A percentile compares a stretch with the other conserved stretches of the same genome.
These are phyloP conservation scores for Coenonympha arcania DNA, from an alignment of 2,888 invertebrate species.

Conservation along the genomic window DNA sequence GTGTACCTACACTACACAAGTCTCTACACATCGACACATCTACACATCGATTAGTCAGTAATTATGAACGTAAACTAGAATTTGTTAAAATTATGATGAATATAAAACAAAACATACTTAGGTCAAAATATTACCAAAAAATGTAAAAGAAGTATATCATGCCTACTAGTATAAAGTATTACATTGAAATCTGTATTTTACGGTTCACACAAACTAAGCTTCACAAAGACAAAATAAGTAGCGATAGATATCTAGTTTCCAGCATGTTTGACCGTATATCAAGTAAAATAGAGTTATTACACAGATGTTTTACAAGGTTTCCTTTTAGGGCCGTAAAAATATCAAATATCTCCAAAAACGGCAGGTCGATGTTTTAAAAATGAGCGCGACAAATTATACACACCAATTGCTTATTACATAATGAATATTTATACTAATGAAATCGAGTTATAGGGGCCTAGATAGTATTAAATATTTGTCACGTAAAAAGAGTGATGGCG, in stretches of 20 bases:
- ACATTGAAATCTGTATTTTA: no score
- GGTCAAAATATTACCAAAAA: no score
- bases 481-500: no score
- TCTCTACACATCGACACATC: no score
- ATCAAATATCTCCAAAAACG: slow-evolving; percentile 5
- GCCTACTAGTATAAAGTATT: background rate
- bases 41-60: no score
- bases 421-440: slow-evolving; percentile 6
- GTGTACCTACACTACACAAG: no score
- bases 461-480: no score
- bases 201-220: no score
- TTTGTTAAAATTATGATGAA: no score
- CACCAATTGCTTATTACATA: slow-evolving; percentile 1
- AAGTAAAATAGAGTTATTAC: slow-evolving; percentile 8
- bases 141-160: no score
- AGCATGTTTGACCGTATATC: background rate
- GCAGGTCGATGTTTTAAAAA: background rate
- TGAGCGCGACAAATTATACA: slow-evolving; percentile 7
- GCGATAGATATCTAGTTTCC: background rate
- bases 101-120: no score
- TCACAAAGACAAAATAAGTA: background rate
- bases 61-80: no score
- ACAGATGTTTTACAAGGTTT: background rate
- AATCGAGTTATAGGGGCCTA: background rate
- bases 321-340: slow-evolving; percentile 3